Conservation (phyloP, 2,113 vertebrate species). For the Chaenocephalus aceratus region DNA sequence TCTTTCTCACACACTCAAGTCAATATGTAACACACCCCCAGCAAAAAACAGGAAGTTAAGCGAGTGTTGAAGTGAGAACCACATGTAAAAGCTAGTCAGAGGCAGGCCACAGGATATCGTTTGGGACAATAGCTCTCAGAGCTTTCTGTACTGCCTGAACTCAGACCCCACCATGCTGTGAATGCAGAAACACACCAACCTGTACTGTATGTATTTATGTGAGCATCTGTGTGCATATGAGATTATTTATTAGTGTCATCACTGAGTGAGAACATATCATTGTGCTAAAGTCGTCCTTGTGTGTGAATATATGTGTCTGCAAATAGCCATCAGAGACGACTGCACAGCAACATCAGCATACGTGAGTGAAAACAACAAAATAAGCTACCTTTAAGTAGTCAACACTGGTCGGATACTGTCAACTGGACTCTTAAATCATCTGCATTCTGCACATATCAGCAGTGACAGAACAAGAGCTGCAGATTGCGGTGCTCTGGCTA, state of each 20-base stretch:
- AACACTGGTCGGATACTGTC: conserved; percentile 56
- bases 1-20: conserved; percentile 37
- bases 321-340: conserved; percentile 46
- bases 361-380: conserved; percentile 29
- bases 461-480: conserved; percentile 40
- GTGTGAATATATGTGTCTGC: conserved; percentile 45
- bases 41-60: conserved; percentile 64
- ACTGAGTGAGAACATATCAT: conserved; percentile 59
- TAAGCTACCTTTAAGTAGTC: conserved; percentile 43
- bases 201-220: conserved; percentile 64
- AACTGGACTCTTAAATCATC: conserved; percentile 52
- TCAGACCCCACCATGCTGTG: not conserved
- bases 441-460: conserved; percentile 35
- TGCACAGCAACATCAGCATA: conserved; percentile 49
- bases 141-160: conserved; percentile 55
- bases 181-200: conserved; percentile 29
- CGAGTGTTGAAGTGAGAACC: conserved; percentile 31
- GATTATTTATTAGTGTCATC: conserved; percentile 61
- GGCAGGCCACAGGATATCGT: conserved; percentile 50
- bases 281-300: conserved; percentile 60
- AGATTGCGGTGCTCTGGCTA: conserved; percentile 61
- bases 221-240: conserved; percentile 51
- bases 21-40: conserved; percentile 18
- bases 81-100: conserved; percentile 6
- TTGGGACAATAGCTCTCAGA: conserved; percentile 47